Conservation (phyloP, 2,797 vertebrate species). For the Danio albolineatus region DNA sequence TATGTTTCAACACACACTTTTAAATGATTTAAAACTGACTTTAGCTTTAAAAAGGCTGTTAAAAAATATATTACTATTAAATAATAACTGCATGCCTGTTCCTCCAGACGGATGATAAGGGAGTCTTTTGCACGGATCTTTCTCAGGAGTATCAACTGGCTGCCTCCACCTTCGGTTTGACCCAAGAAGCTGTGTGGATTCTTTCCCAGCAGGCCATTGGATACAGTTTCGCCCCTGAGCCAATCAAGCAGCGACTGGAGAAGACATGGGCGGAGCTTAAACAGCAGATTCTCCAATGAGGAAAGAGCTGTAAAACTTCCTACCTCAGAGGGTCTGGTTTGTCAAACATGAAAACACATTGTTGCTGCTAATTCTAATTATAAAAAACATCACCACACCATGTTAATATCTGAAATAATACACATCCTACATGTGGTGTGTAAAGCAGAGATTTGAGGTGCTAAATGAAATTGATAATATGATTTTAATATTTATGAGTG, state of each 20-base stretch:
- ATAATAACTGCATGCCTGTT: background rate
- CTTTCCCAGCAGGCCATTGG: slow-evolving; percentile 89
- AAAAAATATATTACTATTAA: background rate
- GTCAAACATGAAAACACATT: background rate
- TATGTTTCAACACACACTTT: background rate
- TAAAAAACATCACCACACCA: background rate
- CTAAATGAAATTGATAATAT: background rate
- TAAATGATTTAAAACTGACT: background rate
- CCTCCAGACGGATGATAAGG: slow-evolving; percentile 95
- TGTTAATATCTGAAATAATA: background rate
- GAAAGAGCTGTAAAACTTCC: slow-evolving; percentile 6
- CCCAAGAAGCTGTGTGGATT: slow-evolving; percentile 84
- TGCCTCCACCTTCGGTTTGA: slow-evolving; percentile 88
- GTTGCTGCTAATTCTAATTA: background rate
- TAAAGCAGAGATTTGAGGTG: background rate
- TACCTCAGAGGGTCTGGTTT: slow-evolving; percentile 23
- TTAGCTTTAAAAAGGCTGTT: too few relatives aligned
- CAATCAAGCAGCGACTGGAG: slow-evolving; percentile 82
- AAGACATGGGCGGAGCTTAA: slow-evolving; percentile 84
- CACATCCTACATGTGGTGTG: background rate
- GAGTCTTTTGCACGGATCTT: slow-evolving; percentile 91
- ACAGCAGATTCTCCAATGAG: slow-evolving; percentile 68
- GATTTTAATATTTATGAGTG: slow-evolving; percentile 32
- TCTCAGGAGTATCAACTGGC: slow-evolving; percentile 93
- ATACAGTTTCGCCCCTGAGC: slow-evolving; percentile 85